phyloP scores from a whole-genome alignment of 53 echinoderm and acorn worm genomes.

The Pentamera pediparva region DNA sequence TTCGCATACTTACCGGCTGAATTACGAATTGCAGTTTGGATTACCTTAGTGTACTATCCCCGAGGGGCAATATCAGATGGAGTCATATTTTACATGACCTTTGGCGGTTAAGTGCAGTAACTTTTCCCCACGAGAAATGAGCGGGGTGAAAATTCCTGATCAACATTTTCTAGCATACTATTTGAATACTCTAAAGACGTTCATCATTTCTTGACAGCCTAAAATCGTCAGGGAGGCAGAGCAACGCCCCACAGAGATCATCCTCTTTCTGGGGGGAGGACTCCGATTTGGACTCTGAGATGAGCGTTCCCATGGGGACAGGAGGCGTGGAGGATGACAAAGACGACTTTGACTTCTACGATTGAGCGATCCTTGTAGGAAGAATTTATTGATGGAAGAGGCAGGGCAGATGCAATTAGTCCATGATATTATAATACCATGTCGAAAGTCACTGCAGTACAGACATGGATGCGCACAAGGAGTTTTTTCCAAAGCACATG shows the following conservation, averaged over 20 bases:
- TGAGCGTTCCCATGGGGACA: conserved; percentile 92
- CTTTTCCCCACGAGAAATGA: neutral
- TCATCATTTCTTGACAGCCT: conserved; percentile 37
- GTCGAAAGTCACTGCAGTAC: too few relatives aligned
- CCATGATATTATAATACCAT: too few relatives aligned
- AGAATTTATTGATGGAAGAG: too few relatives aligned
- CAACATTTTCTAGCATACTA: neutral
- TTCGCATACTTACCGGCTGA: too few relatives aligned
- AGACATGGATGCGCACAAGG: too few relatives aligned
- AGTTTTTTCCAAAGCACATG: too few relatives aligned
- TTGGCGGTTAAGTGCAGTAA: neutral
- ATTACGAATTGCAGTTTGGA: too few relatives aligned
- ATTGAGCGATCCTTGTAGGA: conserved; percentile 17
- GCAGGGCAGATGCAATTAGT: too few relatives aligned
- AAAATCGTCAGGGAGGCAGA: conserved; percentile 73
- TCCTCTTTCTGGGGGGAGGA: conserved; percentile 97
- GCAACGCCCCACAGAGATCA: conserved; percentile 60
- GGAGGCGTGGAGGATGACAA: conserved; percentile 64
- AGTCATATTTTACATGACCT: too few relatives aligned
- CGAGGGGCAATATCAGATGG: too few relatives aligned
- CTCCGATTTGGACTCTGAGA: conserved; percentile 93
- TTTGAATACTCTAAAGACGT: neutral
- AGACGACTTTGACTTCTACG: conserved; percentile 98
- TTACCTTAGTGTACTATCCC: too few relatives aligned
- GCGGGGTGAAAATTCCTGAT: neutral